Evolutionary conservation across 2,113 vertebrate species (phyloP), one percentile per base, ranked within the genome.

Genomic region (Datnioides undecimradiatus): DNA sequence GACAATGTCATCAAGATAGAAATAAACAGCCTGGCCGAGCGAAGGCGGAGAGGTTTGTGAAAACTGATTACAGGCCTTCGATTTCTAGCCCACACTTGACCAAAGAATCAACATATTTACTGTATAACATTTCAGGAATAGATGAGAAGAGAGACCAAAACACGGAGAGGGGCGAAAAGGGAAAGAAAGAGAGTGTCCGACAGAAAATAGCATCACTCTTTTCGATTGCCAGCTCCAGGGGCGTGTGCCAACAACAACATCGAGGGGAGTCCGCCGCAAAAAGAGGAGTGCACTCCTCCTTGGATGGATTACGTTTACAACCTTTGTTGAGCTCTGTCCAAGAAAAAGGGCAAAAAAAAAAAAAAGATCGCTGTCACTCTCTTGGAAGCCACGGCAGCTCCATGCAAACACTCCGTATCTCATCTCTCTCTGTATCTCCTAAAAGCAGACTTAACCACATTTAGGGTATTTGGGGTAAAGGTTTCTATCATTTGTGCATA

Each of bases 1-100:
- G 90, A 91, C 88, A 88, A 82, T 83, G 83, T 90, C 88, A 82
- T 81, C 63, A 48, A 87, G 84, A 79, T 80, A 72, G 87, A 91
- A 92, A 89, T 89, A 87, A 90, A 92, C 88, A 89, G 83, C 34
- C 70, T 46, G 80, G 79, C 73, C 72, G 27, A 76, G 84, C 29
- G 57, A 85, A 84, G 84, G 87, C 84, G 75, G 80, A 58, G 84
- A 88, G 82, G 87, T 91, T 89, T 88, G 78, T n/a, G 85, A 85
- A 88, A 90, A 83, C 82, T 94, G 90, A 94, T 93, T 94, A 94
- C 89, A 93, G 88, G 84, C 88, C 87, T 88, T 79, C 72, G 66
- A 90, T 90, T 85, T 85, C 58, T 14, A 79, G 70, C 87, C 90
- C 88, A 88, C 89, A 88, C 76, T 91, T 82, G 79, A 92, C 91